Evolutionary conservation across 2,888 invertebrate genomes (phyloP), one percentile per base, ranked within the genome.

Genomic region (Meiosimyza decipiens): DNA sequence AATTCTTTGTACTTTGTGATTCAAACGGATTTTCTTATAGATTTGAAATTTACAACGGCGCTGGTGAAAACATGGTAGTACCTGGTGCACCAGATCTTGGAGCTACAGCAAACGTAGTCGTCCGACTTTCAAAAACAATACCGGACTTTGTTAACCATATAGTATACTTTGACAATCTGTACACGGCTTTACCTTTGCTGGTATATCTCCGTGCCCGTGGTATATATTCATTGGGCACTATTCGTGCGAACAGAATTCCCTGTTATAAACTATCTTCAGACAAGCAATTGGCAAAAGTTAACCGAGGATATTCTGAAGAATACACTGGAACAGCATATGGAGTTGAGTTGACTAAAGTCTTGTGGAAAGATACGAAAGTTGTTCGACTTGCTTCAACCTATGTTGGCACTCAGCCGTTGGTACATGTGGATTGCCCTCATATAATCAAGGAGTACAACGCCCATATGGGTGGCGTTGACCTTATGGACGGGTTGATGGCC

Each of bases 321-420:
- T 73, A 54, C 59, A 16, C 69, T 40, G 68, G 63, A 28, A 49
- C 68, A n/a, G 64, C 69, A n/a, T 69, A 57, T 69, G 69, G 73
- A 49, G 33, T 69, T 22, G 64, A 69, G 15, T 50, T 69, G 9
- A 40, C 52, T 49, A 72, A 47, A n/a, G 68, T 72, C 15, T 68
- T 72, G 33, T 72, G 72, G 72, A 52, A 62, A 62, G 68, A 72
- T 50, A 68, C 28, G 15, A 72, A 68, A 50, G 40, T 18, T 68
- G 68, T 73, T 16, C 63, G 64, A 50, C 52, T 96, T 88, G 94
- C 93, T 3, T 88, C 98, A 73, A 95, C 95, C 0, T 91, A 90
- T 54, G 96, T 96, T 77, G 88, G 87, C 2, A 89, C 90, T 0
- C 88, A 89, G 63, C 91, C 95, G 51, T 97, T 97, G 89, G 93